Evolutionary conservation across 2,797 vertebrate species (phyloP), one percentile per base, ranked within the genome.

Genomic region (Sebastolobus altivelis): DNA sequence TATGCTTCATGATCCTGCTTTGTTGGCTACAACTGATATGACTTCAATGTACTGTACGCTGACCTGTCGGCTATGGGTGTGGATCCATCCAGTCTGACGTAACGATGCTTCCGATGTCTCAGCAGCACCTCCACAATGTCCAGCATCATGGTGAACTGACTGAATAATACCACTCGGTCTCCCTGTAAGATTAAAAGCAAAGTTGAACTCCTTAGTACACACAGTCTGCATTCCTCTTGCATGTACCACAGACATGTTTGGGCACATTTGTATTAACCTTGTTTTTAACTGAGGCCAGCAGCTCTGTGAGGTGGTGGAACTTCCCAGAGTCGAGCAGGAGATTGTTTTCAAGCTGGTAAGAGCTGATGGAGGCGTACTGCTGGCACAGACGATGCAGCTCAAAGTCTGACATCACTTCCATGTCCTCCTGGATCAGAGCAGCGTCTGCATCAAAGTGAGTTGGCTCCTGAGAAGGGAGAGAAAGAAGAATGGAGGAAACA

Each of bases 401-500:
- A 93, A 99, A 99, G 93, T 99, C 99, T 63, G 98, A 98, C 98
- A 99, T 99, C 72, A 98, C 97, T 75, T 97, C 96, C 99, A 99
- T 99, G 90, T 99, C 99, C 94, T 99, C 98, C 85, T 97, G 97
- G 90, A 99, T 98, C 75, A 99, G 95, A 82, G 95, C 95, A 31
- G 97, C 94, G 35, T 98, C 95, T 12, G 98, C 97, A 79, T 99
- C 97, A 82, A 92, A 91, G 92, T 99, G 97, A 33, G 97, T 98
- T 52, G 98, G 97, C 79, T 99, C 98, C 99, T 99, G 77, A 37
- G 80, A 78, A 71, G 20, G n/a, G 3, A 65, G 1, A 59, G 31
- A 60, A 29, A 68, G 9, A 75, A 13, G 46, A 61, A 56, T 6
- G 8, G 0, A 49, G 4, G 3, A 8, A 52, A 54, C 1, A 35